Base-by-base conservation (phyloP, 2,888 invertebrate genomes). In the Bhutanitis thaidina region DNA sequence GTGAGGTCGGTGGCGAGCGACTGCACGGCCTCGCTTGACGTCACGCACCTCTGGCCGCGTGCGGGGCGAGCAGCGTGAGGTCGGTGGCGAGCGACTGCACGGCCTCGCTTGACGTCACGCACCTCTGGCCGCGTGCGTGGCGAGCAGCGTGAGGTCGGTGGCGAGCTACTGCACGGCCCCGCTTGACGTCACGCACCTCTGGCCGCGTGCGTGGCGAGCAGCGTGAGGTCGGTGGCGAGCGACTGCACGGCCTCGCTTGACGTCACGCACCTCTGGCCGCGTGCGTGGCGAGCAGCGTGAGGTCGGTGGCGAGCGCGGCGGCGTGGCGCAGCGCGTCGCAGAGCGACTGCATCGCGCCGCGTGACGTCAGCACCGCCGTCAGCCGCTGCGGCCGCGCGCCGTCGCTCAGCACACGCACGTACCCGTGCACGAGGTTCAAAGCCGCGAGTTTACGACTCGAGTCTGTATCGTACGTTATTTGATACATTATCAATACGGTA, bases 401-500 rank as follows among this genome's bases (percentile, higher is more conserved):
- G 37, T 55, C 56, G 54, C 70, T 58, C 57, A 95, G 76, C 45
- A 93, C 75, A 45, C 82, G 76, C 9, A 95, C 66, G 72, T 95
- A 94, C 2, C 95, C 95, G 56, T 92, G 90, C 0, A 95, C 61
- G 43, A 93, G 90, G 64, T 92, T 91, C 40, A 96, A 72, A 4
- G 91, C 90, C 0, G 91, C 80, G 16, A 92, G 69, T 69, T 95
- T 94, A 59, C 92, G 90, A 1, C 65, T 69, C 20, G 92, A 90
- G 62, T 94, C 94, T 91, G 71, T 13, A 25, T 20, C 43, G 4
- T 2, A 20, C n/a, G n/a, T n/a, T n/a, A n/a, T n/a, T n/a, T n/a
- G n/a, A n/a, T n/a, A n/a, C n/a, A n/a, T n/a, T n/a, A n/a, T n/a
- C n/a, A n/a, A 20, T 20, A 20, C 20, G 20, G 20, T 20, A 3